Evolutionary conservation across 2,113 vertebrate species (phyloP).

Genomic region (Mustelus asterias): DNA sequence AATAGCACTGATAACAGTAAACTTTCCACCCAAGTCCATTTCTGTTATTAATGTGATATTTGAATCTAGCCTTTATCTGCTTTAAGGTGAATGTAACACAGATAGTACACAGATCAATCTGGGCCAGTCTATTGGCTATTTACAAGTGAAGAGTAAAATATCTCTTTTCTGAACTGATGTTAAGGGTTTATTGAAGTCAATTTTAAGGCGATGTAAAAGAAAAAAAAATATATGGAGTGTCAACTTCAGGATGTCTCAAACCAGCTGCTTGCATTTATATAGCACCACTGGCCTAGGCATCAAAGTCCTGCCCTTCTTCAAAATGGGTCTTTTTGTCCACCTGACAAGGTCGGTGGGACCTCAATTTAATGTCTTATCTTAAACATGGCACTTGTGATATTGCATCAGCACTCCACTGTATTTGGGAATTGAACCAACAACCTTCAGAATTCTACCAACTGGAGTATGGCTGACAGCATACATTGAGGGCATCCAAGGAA

Average conservation of each 20-base stretch:
- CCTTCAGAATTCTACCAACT: neutral
- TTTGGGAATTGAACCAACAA: neutral
- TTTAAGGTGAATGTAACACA: neutral
- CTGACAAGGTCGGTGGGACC: neutral
- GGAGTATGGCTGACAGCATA: neutral
- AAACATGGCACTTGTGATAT: neutral
- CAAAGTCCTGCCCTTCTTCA: neutral
- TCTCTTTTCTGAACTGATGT: neutral
- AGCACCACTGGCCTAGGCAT: neutral
- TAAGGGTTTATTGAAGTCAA: neutral
- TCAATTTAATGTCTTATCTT: neutral
- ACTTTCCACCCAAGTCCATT: neutral
- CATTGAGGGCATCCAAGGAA: neutral
- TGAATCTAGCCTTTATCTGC: neutral
- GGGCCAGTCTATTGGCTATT: neutral
- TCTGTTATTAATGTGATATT: neutral
- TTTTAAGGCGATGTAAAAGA: neutral
- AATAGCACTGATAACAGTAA: neutral
- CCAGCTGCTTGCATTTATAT: neutral
- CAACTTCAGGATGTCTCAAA: neutral
- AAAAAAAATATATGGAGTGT: neutral
- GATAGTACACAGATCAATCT: neutral
- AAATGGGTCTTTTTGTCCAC: neutral
- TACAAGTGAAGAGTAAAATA: neutral
- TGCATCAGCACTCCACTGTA: neutral